Conservation (phyloP, 2,888 invertebrate genomes). For the Tenthredo mesomela region DNA sequence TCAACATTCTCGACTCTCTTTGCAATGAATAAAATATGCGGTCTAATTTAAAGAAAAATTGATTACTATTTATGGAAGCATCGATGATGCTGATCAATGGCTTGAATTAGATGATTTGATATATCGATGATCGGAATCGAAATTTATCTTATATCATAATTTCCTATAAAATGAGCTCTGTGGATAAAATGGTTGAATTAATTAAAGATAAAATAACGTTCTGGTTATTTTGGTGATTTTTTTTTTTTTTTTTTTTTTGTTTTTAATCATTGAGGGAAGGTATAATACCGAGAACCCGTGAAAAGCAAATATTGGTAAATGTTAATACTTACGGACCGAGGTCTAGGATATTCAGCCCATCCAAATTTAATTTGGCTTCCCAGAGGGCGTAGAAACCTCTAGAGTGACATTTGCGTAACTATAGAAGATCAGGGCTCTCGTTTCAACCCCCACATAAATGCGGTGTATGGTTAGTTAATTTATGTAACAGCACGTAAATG, state of each 20-base stretch:
- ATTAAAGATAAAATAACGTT: neutral
- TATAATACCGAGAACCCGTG: neutral
- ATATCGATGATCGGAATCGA: too few relatives aligned
- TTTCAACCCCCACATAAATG: neutral
- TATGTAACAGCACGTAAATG: slow-evolving; percentile 45
- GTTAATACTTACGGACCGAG: neutral
- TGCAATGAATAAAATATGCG: neutral
- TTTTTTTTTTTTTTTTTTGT: neutral
- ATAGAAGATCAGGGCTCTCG: slow-evolving; percentile 7
- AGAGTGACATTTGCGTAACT: slow-evolving; percentile 29
- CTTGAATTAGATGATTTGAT: too few relatives aligned
- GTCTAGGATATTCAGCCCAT: slow-evolving; percentile 4
- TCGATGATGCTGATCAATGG: too few relatives aligned
- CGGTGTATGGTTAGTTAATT: slow-evolving; percentile 25
- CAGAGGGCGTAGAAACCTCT: slow-evolving; percentile 3
- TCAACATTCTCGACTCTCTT: neutral
- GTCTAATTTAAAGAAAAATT: neutral
- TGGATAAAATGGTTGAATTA: neutral
- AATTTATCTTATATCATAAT: too few relatives aligned
- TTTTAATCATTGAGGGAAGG: neutral
- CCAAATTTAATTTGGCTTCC: slow-evolving; percentile 28
- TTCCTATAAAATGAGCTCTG: too few relatives aligned
- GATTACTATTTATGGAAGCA: too few relatives aligned
- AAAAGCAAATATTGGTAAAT: slow-evolving; percentile 19
- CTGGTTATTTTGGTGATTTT: neutral